These are phyloP conservation scores for Chloromyia formosa DNA, from an alignment of 2,888 invertebrate species.

Conservation along the genomic window DNA sequence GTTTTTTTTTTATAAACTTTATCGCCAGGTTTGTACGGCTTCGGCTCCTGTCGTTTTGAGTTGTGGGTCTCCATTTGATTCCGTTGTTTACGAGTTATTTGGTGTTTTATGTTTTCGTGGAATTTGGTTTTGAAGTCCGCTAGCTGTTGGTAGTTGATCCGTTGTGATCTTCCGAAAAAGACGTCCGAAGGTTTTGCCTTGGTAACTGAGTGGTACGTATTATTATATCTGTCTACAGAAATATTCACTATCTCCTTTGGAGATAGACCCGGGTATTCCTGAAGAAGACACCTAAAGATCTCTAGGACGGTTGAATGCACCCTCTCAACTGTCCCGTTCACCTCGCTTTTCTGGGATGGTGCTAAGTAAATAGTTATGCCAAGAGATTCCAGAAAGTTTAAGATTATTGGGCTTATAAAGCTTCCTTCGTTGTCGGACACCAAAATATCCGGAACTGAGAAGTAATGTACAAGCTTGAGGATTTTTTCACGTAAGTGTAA, in stretches of 20 bases:
- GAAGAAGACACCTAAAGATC: constrained; percentile 25
- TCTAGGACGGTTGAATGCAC: constrained; percentile 41
- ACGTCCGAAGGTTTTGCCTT: constrained; percentile 15
- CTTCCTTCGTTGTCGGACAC: constrained; percentile 36
- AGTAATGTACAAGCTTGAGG: constrained; percentile 15
- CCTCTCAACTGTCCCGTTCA: constrained; percentile 32
- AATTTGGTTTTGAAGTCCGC: constrained; percentile 9
- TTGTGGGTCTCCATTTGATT: neutral
- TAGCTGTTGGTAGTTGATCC: constrained; percentile 19
- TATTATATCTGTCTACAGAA: constrained; percentile 30
- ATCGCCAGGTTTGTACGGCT: neutral
- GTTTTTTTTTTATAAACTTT: constrained; percentile 4
- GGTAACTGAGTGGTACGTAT: constrained; percentile 25
- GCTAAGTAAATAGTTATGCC: constrained; percentile 22
- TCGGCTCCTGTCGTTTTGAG: neutral
- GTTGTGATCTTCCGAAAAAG: constrained; percentile 9
- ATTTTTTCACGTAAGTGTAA: constrained; percentile 30
- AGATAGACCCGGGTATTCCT: constrained; percentile 37
- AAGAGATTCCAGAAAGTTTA: constrained; percentile 25
- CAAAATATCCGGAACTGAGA: constrained; percentile 37
- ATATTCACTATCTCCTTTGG: constrained; percentile 18
- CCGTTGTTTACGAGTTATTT: constrained; percentile 13
- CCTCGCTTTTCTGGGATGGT: constrained; percentile 38
- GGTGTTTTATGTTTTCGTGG: constrained; percentile 1
- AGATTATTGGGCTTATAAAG: constrained; percentile 29